Evolutionary conservation across 2,797 vertebrate genomes (phyloP).

Genomic region (Odontamblyopus lacepedii): DNA sequence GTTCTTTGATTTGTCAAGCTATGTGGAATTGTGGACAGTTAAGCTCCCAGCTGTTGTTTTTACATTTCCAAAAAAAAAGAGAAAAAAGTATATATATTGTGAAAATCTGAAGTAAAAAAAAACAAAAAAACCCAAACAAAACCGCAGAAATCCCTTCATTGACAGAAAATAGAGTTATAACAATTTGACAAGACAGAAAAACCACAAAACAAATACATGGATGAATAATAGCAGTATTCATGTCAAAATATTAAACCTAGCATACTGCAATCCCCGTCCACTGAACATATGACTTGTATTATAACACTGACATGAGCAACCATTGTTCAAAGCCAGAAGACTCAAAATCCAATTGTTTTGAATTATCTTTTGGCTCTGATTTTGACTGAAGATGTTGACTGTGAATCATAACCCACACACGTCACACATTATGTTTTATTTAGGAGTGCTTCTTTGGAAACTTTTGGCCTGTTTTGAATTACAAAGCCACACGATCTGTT

Average conservation of each 20-base stretch:
- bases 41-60: not conserved
- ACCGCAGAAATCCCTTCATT: not conserved
- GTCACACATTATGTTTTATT: slow-evolving; percentile 33
- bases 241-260: slow-evolving; percentile 32
- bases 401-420: slow-evolving; percentile 53
- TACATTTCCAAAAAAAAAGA: not conserved
- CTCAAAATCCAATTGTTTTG: slow-evolving; percentile 66
- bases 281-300: slow-evolving; percentile 54
- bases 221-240: slow-evolving; percentile 30
- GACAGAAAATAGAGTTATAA: slow-evolving; percentile 7
- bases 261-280: slow-evolving; percentile 44
- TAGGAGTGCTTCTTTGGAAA: slow-evolving; percentile 42
- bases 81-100: not conserved
- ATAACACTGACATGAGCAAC: slow-evolving; percentile 45
- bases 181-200: slow-evolving; percentile 20
- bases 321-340: slow-evolving; percentile 47
- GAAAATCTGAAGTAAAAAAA: not conserved
- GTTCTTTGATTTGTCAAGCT: not conserved
- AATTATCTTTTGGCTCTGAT: slow-evolving; percentile 56
- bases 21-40: not conserved
- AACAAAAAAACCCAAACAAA: too few relatives aligned
- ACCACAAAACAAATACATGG: slow-evolving; percentile 14
- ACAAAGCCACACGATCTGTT: slow-evolving; percentile 24
- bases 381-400: slow-evolving; percentile 35
- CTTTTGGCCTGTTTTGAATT: slow-evolving; percentile 1